phyloP scores from a whole-genome alignment of 2,113 vertebrate species.

The Petaurus breviceps region DNA sequence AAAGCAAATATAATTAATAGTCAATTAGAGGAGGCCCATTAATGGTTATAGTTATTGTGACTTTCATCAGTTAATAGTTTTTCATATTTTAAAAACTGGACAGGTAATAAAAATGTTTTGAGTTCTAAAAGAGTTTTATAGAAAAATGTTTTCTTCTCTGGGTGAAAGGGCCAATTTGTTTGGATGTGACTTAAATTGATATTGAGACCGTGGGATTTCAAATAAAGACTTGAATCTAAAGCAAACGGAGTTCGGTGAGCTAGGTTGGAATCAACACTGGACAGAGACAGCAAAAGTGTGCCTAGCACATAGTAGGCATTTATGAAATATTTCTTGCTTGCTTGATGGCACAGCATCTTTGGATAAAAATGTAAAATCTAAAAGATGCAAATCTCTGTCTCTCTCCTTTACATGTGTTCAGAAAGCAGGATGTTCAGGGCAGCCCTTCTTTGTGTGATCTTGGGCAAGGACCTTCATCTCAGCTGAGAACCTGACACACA shows the following conservation, averaged over 20 bases:
- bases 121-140: background rate
- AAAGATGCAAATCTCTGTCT: background rate
- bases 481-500: background rate
- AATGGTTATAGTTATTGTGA: conserved; percentile 26
- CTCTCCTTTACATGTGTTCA: background rate
- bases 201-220: background rate
- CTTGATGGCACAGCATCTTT: conserved; percentile 30
- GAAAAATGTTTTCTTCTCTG: background rate
- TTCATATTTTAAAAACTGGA: background rate
- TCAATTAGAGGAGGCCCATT: conserved; percentile 43
- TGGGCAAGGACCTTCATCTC: background rate
- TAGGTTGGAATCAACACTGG: background rate
- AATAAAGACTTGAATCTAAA: background rate
- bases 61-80: conserved; percentile 29
- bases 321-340: background rate
- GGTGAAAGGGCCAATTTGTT: background rate
- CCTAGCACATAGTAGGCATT: background rate
- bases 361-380: background rate
- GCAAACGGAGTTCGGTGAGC: background rate
- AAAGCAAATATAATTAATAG: conserved; percentile 41
- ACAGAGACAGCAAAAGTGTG: background rate
- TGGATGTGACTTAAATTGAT: background rate
- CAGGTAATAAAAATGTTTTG: background rate
- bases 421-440: background rate
- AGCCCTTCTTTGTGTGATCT: background rate